Base-by-base conservation (phyloP, 2,888 invertebrate species). In the Conus canariensis region DNA sequence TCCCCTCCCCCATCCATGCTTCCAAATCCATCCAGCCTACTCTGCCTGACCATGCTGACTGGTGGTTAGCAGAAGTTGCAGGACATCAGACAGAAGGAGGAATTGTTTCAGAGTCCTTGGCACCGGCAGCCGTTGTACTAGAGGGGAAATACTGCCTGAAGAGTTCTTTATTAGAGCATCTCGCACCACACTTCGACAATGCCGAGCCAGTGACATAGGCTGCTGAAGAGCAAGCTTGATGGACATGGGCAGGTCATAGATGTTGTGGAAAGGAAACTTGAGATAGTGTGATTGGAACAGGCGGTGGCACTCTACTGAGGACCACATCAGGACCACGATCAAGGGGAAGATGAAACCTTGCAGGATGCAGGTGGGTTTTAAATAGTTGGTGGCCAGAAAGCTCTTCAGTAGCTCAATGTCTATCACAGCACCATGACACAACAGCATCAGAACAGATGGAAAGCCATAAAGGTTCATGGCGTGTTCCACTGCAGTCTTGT, bases 121-220 rank as follows among this genome's bases (percentile, higher is more conserved):
- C 60, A 86, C 25, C 2, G 85, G 85, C 60, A 86, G 85, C 64
- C 2, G n/a, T 6, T 14, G 2, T 12, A 86, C 85, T 14, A 86
- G 25, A 64, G 85, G 85, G 10, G 64, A 25, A 19, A 86, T 64
- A 25, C 60, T 59, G 5, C 30, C 4, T 7, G 85, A 25, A 5
- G 64, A 16, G 5, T 19, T 60, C 25, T 7, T n/a, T 14, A 64
- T 64, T 10, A 86, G 45, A n/a, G 6, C 30, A 0, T 64, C 30
- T 86, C 85, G 60, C 60, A 86, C 30, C 10, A 25, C 85, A 30
- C 14, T 30, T 7, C 85, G 85, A 30, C 85, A 86, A 60, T 19
- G 85, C 16, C 85, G 85, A n/a, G 85, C 30, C 64, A 86, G 64
- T 19, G 85, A 30, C 85, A 86, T 8, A 25, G 85, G 85, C 85